Evolutionary conservation across 2,888 invertebrate genomes (phyloP), one percentile per base, ranked within the genome.

Genomic region (Oxytorus armatus): DNA sequence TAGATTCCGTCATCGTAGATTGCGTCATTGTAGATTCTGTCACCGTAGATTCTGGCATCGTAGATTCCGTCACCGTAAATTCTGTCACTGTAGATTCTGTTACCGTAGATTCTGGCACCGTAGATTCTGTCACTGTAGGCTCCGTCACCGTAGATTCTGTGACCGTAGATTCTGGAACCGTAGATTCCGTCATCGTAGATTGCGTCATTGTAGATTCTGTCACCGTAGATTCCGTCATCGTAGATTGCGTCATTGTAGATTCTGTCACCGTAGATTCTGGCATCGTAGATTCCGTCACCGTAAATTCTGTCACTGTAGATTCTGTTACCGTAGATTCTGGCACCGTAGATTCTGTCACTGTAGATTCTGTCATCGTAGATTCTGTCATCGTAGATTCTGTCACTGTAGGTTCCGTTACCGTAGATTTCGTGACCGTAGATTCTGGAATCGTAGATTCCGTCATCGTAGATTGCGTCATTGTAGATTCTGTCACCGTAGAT

Each of bases 141-240:
- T 36, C 8, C 10, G 4, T 36, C 36, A 10, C 10, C 4, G 8
- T 36, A 36, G 36, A 10, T n/a, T 23, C n/a, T 11, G 29, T 66
- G 18, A 25, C 11, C n/a, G 29, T 25, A 33, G 36, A 16, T 36
- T 51, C 49, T n/a, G 36, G 25, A 8, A 53, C 51, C 10, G 36
- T 73, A 51, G 3, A 8, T 4, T 39, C 8, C 42, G 53, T 1
- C 11, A 59, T 33, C 23, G 14, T 44, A 14, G 25, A 1, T 21
- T 47, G 16, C 16, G 8, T 1, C 0, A 10, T 36, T 36, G 36
- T 16, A 2, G 47, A 47, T 18, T 1, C 47, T 47, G 4, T 10
- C 16, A n/a, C 65, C 59, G 57, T 33, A n/a, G 69, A 49, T 55
- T 77, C 74, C 8, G 63, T 55, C 55, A 57, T 39, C 10, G 4